Evolutionary conservation across 2,888 invertebrate genomes (phyloP).

Genomic region (Synanthedon andrenaeformis): DNA sequence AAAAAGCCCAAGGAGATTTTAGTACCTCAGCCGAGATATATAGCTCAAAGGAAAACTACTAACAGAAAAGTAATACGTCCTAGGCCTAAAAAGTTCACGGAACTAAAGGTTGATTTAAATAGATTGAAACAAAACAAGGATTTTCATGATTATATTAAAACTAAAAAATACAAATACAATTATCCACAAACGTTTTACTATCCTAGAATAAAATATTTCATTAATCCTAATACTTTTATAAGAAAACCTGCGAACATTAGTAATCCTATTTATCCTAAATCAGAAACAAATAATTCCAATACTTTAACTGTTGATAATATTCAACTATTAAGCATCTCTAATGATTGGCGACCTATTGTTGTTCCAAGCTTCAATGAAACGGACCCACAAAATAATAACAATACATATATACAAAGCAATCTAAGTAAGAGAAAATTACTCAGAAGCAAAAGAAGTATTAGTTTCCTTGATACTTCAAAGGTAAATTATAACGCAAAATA

Average conservation of each 20-base stretch:
- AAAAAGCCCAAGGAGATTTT: conserved; percentile 49
- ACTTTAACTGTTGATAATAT: conserved; percentile 13
- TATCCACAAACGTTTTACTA: conserved; percentile 57
- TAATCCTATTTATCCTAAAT: conserved; percentile 30
- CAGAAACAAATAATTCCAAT: conserved; percentile 16
- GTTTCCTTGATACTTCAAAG: conserved; percentile 4
- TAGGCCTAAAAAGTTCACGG: conserved; percentile 50
- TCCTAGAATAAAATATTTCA: conserved; percentile 51
- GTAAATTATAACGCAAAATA: neutral
- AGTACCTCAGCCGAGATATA: conserved; percentile 52
- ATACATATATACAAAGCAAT: conserved; percentile 5
- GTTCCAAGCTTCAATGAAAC: conserved; percentile 23
- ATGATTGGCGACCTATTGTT: conserved; percentile 53
- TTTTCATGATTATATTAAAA: conserved; percentile 53
- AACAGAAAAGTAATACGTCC: conserved; percentile 29
- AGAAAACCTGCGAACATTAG: conserved; percentile 39
- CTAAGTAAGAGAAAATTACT: conserved; percentile 19
- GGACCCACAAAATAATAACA: conserved; percentile 17
- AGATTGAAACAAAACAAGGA: conserved; percentile 57
- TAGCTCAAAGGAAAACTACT: conserved; percentile 55
- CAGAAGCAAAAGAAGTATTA: conserved; percentile 28
- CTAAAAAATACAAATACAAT: conserved; percentile 59
- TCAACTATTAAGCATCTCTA: conserved; percentile 7
- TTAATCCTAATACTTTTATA: conserved; percentile 41
- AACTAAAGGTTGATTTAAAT: conserved; percentile 50